Evolutionary conservation across 1,140 invertebrate species (phyloP).

Genomic region (Platorchestia sp.): DNA sequence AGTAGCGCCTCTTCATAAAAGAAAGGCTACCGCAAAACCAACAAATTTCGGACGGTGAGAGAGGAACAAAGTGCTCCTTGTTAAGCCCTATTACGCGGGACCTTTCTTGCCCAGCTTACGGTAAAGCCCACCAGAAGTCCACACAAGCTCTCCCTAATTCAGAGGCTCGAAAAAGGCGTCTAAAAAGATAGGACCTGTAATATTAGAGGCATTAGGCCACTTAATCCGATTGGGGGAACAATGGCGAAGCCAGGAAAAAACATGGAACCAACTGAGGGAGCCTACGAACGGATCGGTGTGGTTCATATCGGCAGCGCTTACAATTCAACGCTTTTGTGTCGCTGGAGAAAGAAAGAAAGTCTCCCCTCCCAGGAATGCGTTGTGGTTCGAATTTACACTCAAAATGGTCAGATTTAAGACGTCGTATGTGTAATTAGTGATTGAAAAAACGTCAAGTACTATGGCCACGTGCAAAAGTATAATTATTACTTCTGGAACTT

Average conservation of each 20-base stretch:
- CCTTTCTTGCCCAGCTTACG: not conserved
- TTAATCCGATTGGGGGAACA: conserved; percentile 51
- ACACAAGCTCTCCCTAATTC: conserved; percentile 45
- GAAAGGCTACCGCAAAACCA: not conserved
- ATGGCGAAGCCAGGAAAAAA: not conserved
- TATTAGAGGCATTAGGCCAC: conserved; percentile 53
- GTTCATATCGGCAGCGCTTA: not conserved
- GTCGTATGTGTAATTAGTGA: too few relatives aligned
- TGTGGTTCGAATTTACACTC: not conserved
- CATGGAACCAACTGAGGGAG: not conserved
- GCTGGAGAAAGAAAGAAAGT: not conserved
- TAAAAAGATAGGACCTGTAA: conserved; percentile 51
- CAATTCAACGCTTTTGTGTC: not conserved
- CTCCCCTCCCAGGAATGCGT: not conserved
- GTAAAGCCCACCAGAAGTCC: not conserved
- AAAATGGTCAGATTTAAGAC: too few relatives aligned
- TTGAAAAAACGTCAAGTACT: not conserved
- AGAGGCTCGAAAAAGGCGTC: conserved; percentile 44
- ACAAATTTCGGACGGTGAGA: not conserved
- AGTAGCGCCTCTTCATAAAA: not conserved
- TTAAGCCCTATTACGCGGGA: conserved; percentile 6
- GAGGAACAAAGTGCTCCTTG: not conserved
- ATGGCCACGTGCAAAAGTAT: not conserved
- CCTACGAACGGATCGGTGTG: not conserved
- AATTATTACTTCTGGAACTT: not conserved